Base-by-base conservation (phyloP, 1,140 invertebrate species). In the Ericerus pela region DNA sequence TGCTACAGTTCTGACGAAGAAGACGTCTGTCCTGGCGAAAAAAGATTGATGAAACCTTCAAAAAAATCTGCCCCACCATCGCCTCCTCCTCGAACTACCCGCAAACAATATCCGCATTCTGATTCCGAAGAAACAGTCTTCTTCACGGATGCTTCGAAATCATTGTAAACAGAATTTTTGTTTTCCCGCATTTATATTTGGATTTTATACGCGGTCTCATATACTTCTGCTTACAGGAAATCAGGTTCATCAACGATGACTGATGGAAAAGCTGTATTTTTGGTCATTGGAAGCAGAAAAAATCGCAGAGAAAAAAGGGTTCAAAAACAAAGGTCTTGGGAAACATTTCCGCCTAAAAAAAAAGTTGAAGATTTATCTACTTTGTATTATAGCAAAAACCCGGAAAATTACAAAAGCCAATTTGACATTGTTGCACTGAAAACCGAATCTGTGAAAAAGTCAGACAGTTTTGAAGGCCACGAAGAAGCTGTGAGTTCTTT, bases 401-500 rank as follows among this genome's bases (percentile, higher is more conserved):
- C 67, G 5, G 63, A 67, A 52, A 64, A 66, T 22, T 67, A 68
- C 51, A 59, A 62, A 47, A 65, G 64, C 36, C 65, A 61, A 5
- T 67, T 67, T 37, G 60, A 64, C 43, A 43, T 62, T n/a, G 61
- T 58, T 28, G 61, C 58, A 38, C 37, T 60, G 27, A 31, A 56
- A 53, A 51, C 56, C 11, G 59, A 60, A 2, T 53, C 56, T 18
- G 20, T 60, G 14, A 54, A 59, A 30, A 61, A 80, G 65, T 76
- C 78, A 1, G 78, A 80, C 61, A 80, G 78, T 63, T 80, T 81
- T 63, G 79, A 80, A 66, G 79, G 80, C 2, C 80, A 83, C 64
- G 81, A 83, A 65, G 80, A 82, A 62, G 79, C 80, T 4, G 80
- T 83, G 3, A 71, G 80, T 52, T 81, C 79, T 4, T 67, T 83